Percentiles rank a stretch among this genome's conserved stretches.
Conservation (phyloP, 2,888 invertebrate genomes). For the Drosophila merina region DNA sequence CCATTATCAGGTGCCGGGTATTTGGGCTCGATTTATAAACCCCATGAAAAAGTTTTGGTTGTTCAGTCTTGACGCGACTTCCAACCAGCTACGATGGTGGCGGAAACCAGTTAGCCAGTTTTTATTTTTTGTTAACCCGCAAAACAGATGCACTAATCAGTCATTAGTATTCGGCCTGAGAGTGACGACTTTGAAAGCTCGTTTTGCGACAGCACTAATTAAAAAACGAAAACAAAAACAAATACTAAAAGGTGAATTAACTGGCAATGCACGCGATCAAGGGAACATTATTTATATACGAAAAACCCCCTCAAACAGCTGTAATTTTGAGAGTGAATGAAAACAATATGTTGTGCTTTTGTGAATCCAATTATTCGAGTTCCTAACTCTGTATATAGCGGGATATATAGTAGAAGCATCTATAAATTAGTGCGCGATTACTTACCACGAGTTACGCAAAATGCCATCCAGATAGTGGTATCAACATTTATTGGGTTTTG, state of each 20-base stretch:
- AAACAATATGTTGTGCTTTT: background rate
- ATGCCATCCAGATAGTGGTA: constrained; percentile 30
- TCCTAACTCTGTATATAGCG: background rate
- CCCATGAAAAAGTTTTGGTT: constrained; percentile 15
- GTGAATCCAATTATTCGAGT: background rate
- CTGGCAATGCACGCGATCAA: constrained; percentile 24
- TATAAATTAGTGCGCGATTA: constrained; percentile 18
- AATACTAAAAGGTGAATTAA: constrained; percentile 53
- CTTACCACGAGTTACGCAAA: constrained; percentile 16
- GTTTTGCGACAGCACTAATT: constrained; percentile 42
- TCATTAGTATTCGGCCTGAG: constrained; percentile 31
- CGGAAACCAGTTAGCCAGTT: constrained; percentile 18
- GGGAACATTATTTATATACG: constrained; percentile 1
- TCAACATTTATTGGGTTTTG: constrained; percentile 12
- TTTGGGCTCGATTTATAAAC: constrained; percentile 38
- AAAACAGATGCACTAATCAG: constrained; percentile 36
- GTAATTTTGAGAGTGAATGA: background rate
- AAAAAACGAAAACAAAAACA: constrained; percentile 13
- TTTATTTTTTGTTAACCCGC: background rate
- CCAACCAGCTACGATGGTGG: constrained; percentile 55
- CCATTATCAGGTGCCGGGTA: constrained; percentile 22
- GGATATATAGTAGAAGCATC: background rate
- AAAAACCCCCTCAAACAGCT: background rate
- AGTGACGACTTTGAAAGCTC: constrained; percentile 35
- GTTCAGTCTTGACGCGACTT: constrained; percentile 57